Evolutionary conservation across 2,113 vertebrate species (phyloP).

Genomic region (Gobio gobio): DNA sequence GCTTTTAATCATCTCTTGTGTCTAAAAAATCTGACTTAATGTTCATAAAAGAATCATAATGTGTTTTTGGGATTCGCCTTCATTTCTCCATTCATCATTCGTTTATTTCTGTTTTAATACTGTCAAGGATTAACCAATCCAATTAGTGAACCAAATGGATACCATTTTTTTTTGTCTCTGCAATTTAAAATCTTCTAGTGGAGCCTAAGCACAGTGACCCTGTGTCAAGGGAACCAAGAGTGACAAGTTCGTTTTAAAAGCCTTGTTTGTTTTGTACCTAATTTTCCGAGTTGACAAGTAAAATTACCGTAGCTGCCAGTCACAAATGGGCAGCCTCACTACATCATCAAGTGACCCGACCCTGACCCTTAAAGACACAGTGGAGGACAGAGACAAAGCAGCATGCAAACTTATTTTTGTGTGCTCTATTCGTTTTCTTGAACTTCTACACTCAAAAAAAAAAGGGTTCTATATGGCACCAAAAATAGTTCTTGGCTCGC

Average conservation of each 20-base stretch:
- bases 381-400: not conserved
- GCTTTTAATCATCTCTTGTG: not conserved
- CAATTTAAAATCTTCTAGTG: slow-evolving; percentile 27
- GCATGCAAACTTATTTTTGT: not conserved
- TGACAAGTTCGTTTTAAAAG: slow-evolving; percentile 89
- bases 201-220: slow-evolving; percentile 30
- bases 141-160: not conserved
- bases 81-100: not conserved
- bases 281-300: slow-evolving; percentile 84
- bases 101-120: slow-evolving; percentile 11
- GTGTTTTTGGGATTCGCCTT: not conserved
- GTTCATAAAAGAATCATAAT: not conserved
- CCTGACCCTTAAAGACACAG: slow-evolving; percentile 53
- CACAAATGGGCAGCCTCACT: slow-evolving; percentile 63
- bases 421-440: not conserved
- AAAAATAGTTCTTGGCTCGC: no score
- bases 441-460: no score
- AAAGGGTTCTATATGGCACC: no score
- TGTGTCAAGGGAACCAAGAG: slow-evolving; percentile 80
- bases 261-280: slow-evolving; percentile 86
- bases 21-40: not conserved
- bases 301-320: slow-evolving; percentile 83
- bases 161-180: not conserved
- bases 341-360: slow-evolving; percentile 64
- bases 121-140: not conserved